phyloP scores from a whole-genome alignment of 2,797 vertebrate genomes.

The Pseudocheirus occidentalis region DNA sequence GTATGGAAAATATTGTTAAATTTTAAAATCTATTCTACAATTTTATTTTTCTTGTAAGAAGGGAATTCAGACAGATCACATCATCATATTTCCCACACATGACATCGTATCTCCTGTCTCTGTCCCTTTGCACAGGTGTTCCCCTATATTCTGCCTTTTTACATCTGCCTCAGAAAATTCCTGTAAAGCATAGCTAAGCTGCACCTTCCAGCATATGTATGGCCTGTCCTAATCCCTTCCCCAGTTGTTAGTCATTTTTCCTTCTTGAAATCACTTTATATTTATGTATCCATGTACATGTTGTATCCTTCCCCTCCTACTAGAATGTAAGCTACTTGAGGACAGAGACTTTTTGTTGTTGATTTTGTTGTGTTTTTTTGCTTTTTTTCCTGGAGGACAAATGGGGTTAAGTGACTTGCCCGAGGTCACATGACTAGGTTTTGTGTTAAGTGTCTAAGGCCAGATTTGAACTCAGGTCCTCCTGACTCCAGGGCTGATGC shows the following conservation, averaged over 20 bases:
- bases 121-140: background rate
- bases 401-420: too few species aligned
- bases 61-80: background rate
- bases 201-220: background rate
- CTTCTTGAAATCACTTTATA: background rate
- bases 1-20: background rate
- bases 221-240: background rate
- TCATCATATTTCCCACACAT: background rate
- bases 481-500: too few species aligned
- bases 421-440: too few species aligned
- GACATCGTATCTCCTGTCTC: background rate
- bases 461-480: too few species aligned
- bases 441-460: too few species aligned
- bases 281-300: background rate
- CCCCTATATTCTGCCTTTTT: background rate
- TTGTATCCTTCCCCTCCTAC: background rate
- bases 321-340: background rate
- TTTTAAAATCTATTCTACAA: background rate
- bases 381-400: too few species aligned
- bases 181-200: background rate
- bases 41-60: background rate
- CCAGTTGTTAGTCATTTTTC: background rate
- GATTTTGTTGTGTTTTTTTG: too few species aligned
- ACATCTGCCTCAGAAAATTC: background rate
- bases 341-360: background rate